Conservation (phyloP, 2,888 invertebrate genomes). For the Sthenelais limicola region DNA sequence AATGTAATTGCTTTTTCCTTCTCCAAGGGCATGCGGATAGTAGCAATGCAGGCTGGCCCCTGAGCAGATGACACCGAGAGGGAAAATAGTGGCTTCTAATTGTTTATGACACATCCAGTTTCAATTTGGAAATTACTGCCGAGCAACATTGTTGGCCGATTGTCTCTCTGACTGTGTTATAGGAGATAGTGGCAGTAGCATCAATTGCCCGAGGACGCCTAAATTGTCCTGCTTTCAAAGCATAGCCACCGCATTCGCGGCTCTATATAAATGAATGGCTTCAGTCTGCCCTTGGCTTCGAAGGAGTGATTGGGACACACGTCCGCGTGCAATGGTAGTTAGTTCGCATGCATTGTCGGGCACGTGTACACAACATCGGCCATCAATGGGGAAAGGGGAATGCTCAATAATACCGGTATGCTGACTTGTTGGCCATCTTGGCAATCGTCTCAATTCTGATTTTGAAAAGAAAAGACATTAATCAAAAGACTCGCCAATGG, state of each 20-base stretch:
- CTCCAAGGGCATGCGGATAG: slow-evolving; percentile 12
- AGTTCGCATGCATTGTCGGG: too few relatives aligned
- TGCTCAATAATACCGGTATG: too few relatives aligned
- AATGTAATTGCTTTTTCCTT: slow-evolving; percentile 26
- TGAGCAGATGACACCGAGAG: slow-evolving; percentile 31
- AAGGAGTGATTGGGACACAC: slow-evolving; percentile 17
- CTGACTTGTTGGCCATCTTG: too few relatives aligned
- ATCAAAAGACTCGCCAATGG: too few relatives aligned
- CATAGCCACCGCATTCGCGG: too few relatives aligned
- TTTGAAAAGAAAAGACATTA: too few relatives aligned
- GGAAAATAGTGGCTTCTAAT: slow-evolving; percentile 21
- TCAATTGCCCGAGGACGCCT: too few relatives aligned
- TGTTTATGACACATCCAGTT: slow-evolving; percentile 33
- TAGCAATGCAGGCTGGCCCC: background rate
- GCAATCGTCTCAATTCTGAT: too few relatives aligned
- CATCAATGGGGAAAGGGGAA: too few relatives aligned
- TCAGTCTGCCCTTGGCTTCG: slow-evolving; percentile 11
- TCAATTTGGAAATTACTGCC: slow-evolving; percentile 33
- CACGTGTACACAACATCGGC: too few relatives aligned
- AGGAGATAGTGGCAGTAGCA: too few relatives aligned
- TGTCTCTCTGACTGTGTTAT: slow-evolving; percentile 4
- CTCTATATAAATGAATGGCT: slow-evolving; percentile 32
- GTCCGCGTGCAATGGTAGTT: slow-evolving; percentile 4
- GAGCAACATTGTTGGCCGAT: slow-evolving; percentile 21
- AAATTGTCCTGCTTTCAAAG: too few relatives aligned